Evolutionary conservation across 2,113 vertebrate species (phyloP).

Genomic region (Zosterops hypoxanthus): DNA sequence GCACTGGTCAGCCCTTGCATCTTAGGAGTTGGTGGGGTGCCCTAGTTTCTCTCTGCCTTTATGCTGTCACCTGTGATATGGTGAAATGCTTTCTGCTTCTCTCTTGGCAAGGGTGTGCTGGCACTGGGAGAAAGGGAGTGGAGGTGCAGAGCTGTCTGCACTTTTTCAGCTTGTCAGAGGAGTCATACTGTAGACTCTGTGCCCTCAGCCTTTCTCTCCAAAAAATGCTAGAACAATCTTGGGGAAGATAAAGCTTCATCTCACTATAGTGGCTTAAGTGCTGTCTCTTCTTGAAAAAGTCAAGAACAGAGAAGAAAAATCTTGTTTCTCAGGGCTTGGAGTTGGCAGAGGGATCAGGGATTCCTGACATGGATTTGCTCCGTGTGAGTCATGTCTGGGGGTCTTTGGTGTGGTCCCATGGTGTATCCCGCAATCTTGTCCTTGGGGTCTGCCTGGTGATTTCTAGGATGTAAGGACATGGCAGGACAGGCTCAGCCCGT

Average conservation of each 20-base stretch:
- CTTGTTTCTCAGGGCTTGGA: not conserved
- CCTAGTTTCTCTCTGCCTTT: not conserved
- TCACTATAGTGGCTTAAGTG: not conserved
- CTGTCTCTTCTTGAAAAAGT: not conserved
- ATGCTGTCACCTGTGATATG: not conserved
- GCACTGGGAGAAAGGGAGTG: rapidly evolving
- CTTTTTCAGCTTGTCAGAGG: not conserved
- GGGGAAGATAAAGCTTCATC: not conserved
- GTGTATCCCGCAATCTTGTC: rapidly evolving
- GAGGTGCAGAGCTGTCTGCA: rapidly evolving
- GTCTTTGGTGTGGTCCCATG: not conserved
- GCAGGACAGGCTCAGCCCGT: not conserved
- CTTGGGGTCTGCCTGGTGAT: rapidly evolving
- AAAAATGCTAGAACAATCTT: not conserved
- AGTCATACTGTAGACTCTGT: rapidly evolving
- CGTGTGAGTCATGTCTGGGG: rapidly evolving
- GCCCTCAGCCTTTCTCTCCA: not conserved
- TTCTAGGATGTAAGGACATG: rapidly evolving
- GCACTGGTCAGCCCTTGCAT: not conserved
- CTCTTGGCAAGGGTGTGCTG: not conserved
- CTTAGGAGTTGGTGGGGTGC: rapidly evolving
- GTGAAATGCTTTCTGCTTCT: not conserved
- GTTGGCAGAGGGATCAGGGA: not conserved
- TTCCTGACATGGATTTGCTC: not conserved
- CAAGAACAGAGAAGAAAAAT: not conserved